Evolutionary conservation across 2,888 invertebrate species (phyloP).

Genomic region (Acronicta psi): DNA sequence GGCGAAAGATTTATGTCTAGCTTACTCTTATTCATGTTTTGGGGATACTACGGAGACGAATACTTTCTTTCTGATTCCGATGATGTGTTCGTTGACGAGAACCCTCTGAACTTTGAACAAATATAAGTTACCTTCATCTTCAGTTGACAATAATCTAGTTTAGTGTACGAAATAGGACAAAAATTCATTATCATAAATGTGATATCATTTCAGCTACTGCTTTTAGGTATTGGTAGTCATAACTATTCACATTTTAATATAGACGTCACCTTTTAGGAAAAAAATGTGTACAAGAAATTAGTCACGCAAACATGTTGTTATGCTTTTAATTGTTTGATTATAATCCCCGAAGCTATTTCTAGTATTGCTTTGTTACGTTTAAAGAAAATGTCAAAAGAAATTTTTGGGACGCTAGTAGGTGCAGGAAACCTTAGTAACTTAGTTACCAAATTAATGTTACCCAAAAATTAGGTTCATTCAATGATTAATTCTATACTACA

Average conservation of each 20-base stretch:
- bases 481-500: conserved; percentile 17
- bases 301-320: conserved; percentile 33
- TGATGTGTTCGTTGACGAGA: too few relatives aligned
- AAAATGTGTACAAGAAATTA: conserved; percentile 7
- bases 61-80: too few relatives aligned
- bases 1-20: conserved; percentile 14
- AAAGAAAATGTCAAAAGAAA: background rate
- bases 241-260: background rate
- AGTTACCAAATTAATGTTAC: background rate
- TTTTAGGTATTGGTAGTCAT: background rate
- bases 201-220: too few relatives aligned
- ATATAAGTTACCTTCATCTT: too few relatives aligned
- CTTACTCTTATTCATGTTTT: conserved; percentile 27
- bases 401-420: too few relatives aligned
- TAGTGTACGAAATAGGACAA: too few relatives aligned
- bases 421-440: too few relatives aligned
- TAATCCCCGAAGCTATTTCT: conserved; percentile 30
- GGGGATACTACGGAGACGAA: too few relatives aligned
- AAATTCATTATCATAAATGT: too few relatives aligned
- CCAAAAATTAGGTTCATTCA: conserved; percentile 17
- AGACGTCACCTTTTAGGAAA: background rate
- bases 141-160: too few relatives aligned
- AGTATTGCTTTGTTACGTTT: conserved; percentile 16
- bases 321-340: conserved; percentile 35
- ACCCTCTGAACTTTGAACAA: too few relatives aligned